Evolutionary conservation across 2,113 vertebrate species (phyloP), one percentile per base, ranked within the genome.

Genomic region (Lasiurus borealis): DNA sequence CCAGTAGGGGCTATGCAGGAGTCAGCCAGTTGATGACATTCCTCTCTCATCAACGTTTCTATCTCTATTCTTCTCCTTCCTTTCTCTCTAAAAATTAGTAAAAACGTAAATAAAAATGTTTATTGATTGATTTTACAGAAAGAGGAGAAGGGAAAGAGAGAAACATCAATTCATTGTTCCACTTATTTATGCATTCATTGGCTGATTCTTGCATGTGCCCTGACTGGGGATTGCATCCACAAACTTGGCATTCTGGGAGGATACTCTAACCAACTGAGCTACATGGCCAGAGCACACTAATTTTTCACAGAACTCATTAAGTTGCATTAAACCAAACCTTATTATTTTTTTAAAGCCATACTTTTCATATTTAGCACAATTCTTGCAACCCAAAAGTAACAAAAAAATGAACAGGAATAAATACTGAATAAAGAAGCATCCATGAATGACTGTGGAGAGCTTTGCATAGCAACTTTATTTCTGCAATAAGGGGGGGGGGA

Each of bases 301-400:
- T 50, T 83, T 95, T 93, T 83, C 62, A 66, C 10, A 75, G 3
- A 69, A 2, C 71, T 88, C 62, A 68, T 64, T 85, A 84, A 84
- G 48, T 40, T 91, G 12, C 62, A 54, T 52, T 59, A 88, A 92
- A 88, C 10, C n/a, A 95, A 87, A 66, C 0, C 19, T 54, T 6
- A 29, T 66, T 31, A 31, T 66, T 21, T 62, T n/a, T 75, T 50
- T 50, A 8, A 90, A 50, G 77, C 34, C 15, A 62, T 36, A n/a
- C 13, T 72, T 91, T 88, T 4, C 5, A 50, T 87, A 54, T 84
- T 84, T 93, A 72, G 36, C 46, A 81, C 16, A 78, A 13, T 73
- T 89, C 27, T 87, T 93, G 36, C 5, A n/a, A 75, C 25, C 46
- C 14, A 16, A 52, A 91, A 62, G 25, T 85, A 4, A 50, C 10